Evolutionary conservation across 2,797 vertebrate species (phyloP).

Genomic region (Calcarius lapponicus): DNA sequence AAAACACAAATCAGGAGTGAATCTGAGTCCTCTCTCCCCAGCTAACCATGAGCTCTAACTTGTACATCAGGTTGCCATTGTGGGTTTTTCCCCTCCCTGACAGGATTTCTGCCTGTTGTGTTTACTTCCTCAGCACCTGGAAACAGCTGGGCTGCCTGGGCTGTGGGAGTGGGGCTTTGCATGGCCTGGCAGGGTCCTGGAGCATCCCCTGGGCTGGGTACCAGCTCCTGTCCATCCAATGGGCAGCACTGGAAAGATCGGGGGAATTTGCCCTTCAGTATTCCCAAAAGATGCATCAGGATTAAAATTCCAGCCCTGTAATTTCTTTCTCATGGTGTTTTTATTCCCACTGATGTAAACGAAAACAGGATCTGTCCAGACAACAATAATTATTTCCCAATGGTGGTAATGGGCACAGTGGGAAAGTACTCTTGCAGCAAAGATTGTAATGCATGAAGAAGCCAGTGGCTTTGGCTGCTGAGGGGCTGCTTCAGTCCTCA

Average conservation of each 20-base stretch:
- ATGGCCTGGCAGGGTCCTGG: not conserved
- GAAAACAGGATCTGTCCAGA: not conserved
- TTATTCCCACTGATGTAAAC: not conserved
- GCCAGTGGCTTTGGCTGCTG: not conserved
- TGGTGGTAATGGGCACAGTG: constrained; percentile 1
- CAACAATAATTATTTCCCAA: not conserved
- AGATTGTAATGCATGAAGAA: not conserved
- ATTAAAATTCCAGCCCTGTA: not conserved
- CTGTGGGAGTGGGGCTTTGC: not conserved
- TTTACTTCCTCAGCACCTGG: not conserved
- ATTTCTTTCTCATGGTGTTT: not conserved
- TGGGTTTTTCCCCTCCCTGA: not conserved
- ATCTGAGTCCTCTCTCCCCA: not conserved
- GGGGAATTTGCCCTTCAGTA: not conserved
- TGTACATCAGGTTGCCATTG: not conserved
- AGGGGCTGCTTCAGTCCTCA: not conserved
- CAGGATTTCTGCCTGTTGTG: not conserved
- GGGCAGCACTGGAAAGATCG: not conserved
- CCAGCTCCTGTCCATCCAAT: not conserved
- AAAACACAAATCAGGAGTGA: not conserved
- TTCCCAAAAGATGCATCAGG: not conserved
- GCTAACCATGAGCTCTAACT: rapidly evolving
- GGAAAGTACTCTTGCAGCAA: not conserved
- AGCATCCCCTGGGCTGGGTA: not conserved
- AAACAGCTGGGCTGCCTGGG: not conserved